Conservation (phyloP, 2,888 invertebrate genomes). For the Macroteleia sp. region DNA sequence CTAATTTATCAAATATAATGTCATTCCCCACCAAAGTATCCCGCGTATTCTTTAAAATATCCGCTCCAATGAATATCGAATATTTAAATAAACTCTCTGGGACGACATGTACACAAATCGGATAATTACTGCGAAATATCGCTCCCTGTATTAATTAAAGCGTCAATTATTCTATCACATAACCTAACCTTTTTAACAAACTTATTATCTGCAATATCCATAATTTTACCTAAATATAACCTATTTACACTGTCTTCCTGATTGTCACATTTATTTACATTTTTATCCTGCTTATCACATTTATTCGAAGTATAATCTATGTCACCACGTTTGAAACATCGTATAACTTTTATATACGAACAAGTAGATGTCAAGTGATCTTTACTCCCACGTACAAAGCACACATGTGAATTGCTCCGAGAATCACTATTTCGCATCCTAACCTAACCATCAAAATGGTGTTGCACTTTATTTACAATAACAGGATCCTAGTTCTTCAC, state of each 20-base stretch:
- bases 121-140: slow-evolving; percentile 15
- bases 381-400: not conserved
- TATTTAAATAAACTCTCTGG: no score
- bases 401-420: not conserved
- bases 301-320: not conserved
- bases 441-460: not conserved
- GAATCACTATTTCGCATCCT: not conserved
- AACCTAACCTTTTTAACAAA: slow-evolving; percentile 2
- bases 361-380: not conserved
- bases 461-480: not conserved
- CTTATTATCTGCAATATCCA: not conserved
- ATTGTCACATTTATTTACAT: not conserved
- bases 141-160: slow-evolving; percentile 11
- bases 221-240: not conserved
- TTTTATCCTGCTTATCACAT: not conserved
- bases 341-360: not conserved
- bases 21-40: no score
- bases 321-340: slow-evolving; percentile 10
- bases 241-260: not conserved
- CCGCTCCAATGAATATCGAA: no score
- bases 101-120: no score
- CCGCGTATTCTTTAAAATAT: no score
- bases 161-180: not conserved
- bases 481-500: not conserved
- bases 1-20: no score